Evolutionary conservation across 2,113 vertebrate species (phyloP).

Genomic region (Alexandromys fortis): DNA sequence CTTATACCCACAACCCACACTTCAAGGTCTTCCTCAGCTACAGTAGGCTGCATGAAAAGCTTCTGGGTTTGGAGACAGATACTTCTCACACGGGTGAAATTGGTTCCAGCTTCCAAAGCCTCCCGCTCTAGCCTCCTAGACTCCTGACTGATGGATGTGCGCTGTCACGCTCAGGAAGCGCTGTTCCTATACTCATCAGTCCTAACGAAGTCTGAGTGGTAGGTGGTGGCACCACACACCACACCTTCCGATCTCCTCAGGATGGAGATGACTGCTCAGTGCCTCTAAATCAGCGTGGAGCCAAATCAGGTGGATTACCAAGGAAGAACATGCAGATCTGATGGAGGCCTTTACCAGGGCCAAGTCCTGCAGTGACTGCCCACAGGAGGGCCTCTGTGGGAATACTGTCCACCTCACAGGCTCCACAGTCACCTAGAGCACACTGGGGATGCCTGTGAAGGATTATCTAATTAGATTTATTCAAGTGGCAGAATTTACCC

Average conservation of each 20-base stretch:
- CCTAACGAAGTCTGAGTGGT: neutral
- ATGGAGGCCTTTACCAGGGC: neutral
- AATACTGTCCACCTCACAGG: neutral
- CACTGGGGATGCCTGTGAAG: neutral
- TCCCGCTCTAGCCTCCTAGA: no score
- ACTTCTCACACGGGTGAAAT: neutral
- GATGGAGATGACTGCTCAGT: neutral
- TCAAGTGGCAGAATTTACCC: neutral
- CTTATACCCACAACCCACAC: neutral
- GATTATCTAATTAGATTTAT: neutral
- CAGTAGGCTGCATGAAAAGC: no score
- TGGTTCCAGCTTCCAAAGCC: neutral
- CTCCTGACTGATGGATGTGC: no score
- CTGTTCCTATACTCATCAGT: neutral
- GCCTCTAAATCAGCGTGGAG: neutral
- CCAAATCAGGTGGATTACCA: slow-evolving; percentile 46
- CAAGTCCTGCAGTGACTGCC: neutral
- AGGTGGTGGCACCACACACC: neutral
- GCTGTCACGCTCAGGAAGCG: neutral
- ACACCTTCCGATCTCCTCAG: neutral
- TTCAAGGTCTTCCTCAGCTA: neutral
- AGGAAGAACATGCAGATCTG: slow-evolving; percentile 36
- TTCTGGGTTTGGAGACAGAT: neutral
- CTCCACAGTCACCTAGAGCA: neutral
- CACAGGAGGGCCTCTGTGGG: neutral